These are phyloP conservation scores for Paragorgia papillata DNA, from an alignment of 92 coral and sea anemone genomes.

Conservation along the genomic window DNA sequence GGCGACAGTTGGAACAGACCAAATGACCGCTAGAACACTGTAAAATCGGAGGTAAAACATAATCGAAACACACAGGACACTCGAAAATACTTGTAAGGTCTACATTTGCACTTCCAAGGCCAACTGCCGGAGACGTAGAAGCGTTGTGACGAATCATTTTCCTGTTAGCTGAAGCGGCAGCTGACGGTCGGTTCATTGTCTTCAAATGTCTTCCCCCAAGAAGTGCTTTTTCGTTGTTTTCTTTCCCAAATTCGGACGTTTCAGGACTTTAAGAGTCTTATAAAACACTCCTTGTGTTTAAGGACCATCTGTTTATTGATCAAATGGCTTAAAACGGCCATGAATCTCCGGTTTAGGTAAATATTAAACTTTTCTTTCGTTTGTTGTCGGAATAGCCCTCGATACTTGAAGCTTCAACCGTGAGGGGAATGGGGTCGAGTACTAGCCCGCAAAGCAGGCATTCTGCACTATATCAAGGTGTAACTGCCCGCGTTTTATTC, in stretches of 20 bases:
- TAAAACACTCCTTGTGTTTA: conserved; percentile 3
- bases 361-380: conserved; percentile 7
- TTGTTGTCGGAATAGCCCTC: conserved; percentile 12
- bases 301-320: background rate
- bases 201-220: background rate
- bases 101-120: conserved; percentile 96
- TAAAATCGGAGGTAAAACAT: conserved; percentile 94
- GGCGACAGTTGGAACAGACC: conserved; percentile 99
- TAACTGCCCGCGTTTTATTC: no score
- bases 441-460: no score
- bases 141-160: conserved; percentile 45
- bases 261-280: background rate
- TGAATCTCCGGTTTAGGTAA: conserved; percentile 20
- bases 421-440: no score
- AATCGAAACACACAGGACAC: conserved; percentile 98
- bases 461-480: no score
- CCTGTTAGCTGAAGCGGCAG: conserved; percentile 40
- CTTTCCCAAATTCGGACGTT: background rate
- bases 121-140: conserved; percentile 55
- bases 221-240: conserved; percentile 3
- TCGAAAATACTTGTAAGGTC: conserved; percentile 98
- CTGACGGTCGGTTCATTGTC: conserved; percentile 48
- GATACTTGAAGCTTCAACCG: conserved; percentile 26
- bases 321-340: conserved; percentile 18
- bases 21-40: conserved; percentile 99